Evolutionary conservation across 2,888 invertebrate genomes (phyloP).

Genomic region (Drosophila merina): DNA sequence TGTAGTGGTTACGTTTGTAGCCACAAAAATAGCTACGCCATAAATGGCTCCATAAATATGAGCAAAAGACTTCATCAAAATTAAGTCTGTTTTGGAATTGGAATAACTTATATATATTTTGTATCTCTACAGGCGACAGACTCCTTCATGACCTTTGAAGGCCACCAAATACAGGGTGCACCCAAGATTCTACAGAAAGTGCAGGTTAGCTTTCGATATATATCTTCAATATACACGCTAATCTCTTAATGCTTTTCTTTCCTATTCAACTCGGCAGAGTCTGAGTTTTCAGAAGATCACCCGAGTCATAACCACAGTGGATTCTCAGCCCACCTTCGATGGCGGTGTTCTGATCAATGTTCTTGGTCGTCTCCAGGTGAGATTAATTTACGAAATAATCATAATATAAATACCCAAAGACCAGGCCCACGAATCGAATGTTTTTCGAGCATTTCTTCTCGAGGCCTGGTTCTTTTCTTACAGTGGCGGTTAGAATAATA

Average conservation of each 20-base stretch:
- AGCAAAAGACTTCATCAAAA: not conserved
- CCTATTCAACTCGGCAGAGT: conserved; percentile 87
- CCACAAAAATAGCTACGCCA: conserved; percentile 5
- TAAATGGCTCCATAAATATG: not conserved
- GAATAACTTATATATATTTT: not conserved
- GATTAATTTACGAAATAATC: conserved; percentile 37
- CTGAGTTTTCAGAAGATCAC: conserved; percentile 96
- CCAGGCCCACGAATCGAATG: not conserved
- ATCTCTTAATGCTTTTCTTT: conserved; percentile 16
- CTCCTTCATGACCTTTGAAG: conserved; percentile 98
- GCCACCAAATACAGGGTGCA: conserved; percentile 95
- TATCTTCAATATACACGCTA: not conserved
- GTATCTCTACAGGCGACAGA: conserved; percentile 88
- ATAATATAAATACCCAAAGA: not conserved
- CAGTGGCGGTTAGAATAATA: conserved; percentile 24
- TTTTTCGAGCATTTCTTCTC: not conserved
- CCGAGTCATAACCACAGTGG: conserved; percentile 95
- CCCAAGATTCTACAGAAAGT: conserved; percentile 98
- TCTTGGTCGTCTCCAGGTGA: conserved; percentile 97
- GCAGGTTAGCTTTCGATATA: conserved; percentile 86
- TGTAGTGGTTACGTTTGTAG: conserved; percentile 7
- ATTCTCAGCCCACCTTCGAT: conserved; percentile 99
- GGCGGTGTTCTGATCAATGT: conserved; percentile 98
- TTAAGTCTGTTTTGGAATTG: not conserved
- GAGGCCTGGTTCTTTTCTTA: conserved; percentile 1